A percentile compares a stretch with the other conserved stretches of the same genome.
These are phyloP conservation scores for Tetropium fuscum DNA, from an alignment of 2,888 invertebrate species.

Conservation along the genomic window DNA sequence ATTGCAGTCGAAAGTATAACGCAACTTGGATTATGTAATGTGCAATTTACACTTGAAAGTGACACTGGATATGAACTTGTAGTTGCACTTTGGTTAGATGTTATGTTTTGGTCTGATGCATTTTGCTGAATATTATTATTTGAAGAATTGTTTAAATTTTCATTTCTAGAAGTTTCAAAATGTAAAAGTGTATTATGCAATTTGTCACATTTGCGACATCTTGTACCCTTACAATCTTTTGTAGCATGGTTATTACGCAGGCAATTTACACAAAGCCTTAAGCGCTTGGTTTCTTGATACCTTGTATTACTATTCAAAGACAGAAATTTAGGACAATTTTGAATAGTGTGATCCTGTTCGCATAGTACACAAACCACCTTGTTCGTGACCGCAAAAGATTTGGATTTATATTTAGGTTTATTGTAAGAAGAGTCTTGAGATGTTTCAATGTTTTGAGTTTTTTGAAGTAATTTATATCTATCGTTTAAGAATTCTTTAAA, in stretches of 20 bases:
- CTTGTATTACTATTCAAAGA: neutral
- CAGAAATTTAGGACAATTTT: slow-evolving; percentile 18
- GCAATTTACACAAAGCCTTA: slow-evolving; percentile 17
- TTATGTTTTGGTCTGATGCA: neutral
- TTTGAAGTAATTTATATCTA: slow-evolving; percentile 14
- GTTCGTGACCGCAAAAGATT: slow-evolving; percentile 12
- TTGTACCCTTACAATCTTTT: slow-evolving; percentile 8
- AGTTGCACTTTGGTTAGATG: neutral
- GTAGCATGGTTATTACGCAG: slow-evolving; percentile 7
- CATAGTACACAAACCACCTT: slow-evolving; percentile 10
- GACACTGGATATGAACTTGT: neutral
- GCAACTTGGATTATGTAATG: neutral
- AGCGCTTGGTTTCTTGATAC: slow-evolving; percentile 21
- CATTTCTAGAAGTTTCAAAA: slow-evolving; percentile 5
- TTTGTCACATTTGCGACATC: slow-evolving; percentile 20
- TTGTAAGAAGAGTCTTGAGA: neutral
- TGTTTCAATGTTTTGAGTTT: neutral
- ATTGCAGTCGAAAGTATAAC: slow-evolving; percentile 4
- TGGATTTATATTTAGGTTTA: slow-evolving; percentile 16
- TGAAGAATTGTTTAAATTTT: neutral
- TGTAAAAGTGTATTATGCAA: slow-evolving; percentile 18
- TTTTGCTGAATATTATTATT: neutral
- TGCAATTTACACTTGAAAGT: neutral
- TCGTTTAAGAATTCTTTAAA: slow-evolving; percentile 24
- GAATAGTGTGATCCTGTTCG: slow-evolving; percentile 12